A percentile compares a stretch with the other conserved stretches of the same genome.
Conservation (phyloP, 2,888 invertebrate species). For the Caenorhabditis uteleia region DNA sequence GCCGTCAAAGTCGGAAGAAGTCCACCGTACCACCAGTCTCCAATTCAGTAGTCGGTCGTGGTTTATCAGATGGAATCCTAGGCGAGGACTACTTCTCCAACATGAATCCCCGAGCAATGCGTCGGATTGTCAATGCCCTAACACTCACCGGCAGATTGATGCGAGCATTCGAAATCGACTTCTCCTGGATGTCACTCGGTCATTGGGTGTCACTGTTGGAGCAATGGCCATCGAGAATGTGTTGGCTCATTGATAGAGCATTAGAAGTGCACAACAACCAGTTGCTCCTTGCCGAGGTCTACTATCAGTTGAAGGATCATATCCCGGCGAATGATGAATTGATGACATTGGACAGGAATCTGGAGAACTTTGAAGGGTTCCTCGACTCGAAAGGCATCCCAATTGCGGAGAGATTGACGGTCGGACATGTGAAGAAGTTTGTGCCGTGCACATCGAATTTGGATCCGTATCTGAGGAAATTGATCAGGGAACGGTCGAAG, state of each 20-base stretch:
- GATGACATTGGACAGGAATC: slow-evolving; percentile 59
- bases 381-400: slow-evolving; percentile 50
- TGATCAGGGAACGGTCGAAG: slow-evolving; percentile 77
- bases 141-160: slow-evolving; percentile 77
- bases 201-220: slow-evolving; percentile 81
- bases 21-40: slow-evolving; percentile 29
- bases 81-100: slow-evolving; percentile 99
- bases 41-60: slow-evolving; percentile 14
- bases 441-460: slow-evolving; percentile 96
- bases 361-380: slow-evolving; percentile 57
- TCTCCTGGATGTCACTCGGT: slow-evolving; percentile 94
- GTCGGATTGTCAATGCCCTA: slow-evolving; percentile 66
- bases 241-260: slow-evolving; percentile 85
- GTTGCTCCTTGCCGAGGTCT: slow-evolving; percentile 74
- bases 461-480: slow-evolving; percentile 95
- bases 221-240: slow-evolving; percentile 96
- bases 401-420: slow-evolving; percentile 69
- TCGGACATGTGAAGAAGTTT: slow-evolving; percentile 83
- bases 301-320: slow-evolving; percentile 80
- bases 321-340: slow-evolving; percentile 58
- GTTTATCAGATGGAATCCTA: slow-evolving; percentile 71
- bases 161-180: slow-evolving; percentile 97
- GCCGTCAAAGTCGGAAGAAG: slow-evolving; percentile 40
- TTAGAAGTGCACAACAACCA: slow-evolving; percentile 83
- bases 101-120: slow-evolving; percentile 95